Conservation (phyloP, 1,140 invertebrate genomes). For the Orchestia grillus region DNA sequence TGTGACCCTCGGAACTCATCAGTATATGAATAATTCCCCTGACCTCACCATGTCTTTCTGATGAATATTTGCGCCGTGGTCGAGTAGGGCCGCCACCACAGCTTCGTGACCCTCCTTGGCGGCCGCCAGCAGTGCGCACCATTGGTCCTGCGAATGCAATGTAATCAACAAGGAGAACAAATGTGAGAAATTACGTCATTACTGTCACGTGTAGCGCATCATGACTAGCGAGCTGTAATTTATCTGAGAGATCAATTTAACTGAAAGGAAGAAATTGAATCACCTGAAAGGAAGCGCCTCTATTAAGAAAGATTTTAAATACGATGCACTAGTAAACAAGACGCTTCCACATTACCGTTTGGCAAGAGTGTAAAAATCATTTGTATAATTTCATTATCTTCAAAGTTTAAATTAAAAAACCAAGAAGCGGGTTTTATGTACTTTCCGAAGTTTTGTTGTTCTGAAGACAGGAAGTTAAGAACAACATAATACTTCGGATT, state of each 20-base stretch:
- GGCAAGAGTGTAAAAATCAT: too few species aligned
- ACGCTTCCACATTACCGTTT: too few species aligned
- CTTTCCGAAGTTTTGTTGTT: too few species aligned
- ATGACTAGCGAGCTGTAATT: not conserved
- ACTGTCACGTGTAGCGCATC: not conserved
- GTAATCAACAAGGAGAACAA: not conserved
- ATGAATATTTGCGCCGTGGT: constrained; percentile 89
- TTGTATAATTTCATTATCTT: too few species aligned
- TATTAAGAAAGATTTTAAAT: too few species aligned
- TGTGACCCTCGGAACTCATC: too few species aligned
- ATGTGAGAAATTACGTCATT: not conserved
- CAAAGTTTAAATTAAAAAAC: too few species aligned
- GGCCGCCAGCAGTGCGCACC: constrained; percentile 91
- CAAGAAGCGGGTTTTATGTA: too few species aligned
- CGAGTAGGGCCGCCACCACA: constrained; percentile 85
- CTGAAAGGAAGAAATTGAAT: too few species aligned
- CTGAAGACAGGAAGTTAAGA: not conserved
- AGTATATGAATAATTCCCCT: not conserved
- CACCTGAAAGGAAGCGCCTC: too few species aligned
- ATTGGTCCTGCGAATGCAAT: constrained; percentile 81
- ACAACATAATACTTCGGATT: not conserved
- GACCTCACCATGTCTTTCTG: constrained; percentile 90
- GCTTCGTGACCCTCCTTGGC: constrained; percentile 90
- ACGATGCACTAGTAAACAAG: too few species aligned
- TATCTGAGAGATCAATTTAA: not conserved